phyloP scores from a whole-genome alignment of 2,797 vertebrate species.

The Eulemur rubriventer region DNA sequence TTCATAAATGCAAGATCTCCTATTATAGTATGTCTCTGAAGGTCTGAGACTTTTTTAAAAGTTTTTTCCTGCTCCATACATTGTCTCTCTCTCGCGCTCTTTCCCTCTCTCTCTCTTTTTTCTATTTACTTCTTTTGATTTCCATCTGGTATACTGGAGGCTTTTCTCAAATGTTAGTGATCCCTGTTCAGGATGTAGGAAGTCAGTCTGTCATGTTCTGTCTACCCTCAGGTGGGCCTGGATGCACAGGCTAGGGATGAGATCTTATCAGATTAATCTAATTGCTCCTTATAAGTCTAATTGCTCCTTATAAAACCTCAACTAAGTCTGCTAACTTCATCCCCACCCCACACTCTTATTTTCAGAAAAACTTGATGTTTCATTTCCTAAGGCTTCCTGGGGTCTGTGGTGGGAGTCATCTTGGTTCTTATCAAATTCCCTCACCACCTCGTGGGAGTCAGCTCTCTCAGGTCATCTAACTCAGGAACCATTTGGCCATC shows the following conservation, averaged over 20 bases:
- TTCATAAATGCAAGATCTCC: no score
- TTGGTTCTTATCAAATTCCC: background rate
- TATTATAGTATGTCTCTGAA: no score
- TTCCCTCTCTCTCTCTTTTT: no score
- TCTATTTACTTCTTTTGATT: background rate
- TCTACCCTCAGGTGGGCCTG: background rate
- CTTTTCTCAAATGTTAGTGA: background rate
- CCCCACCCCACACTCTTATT: background rate
- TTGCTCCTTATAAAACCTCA: background rate
- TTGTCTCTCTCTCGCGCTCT: no score
- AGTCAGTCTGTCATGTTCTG: background rate
- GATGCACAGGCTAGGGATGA: background rate
- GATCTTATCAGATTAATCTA: background rate
- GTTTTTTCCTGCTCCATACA: no score
- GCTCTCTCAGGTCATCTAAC: background rate
- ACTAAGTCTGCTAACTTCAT: background rate
- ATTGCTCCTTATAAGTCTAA: background rate
- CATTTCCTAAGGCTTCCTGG: background rate
- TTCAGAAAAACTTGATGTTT: background rate
- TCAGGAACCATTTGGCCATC: background rate
- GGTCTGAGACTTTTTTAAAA: no score
- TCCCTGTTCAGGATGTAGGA: background rate
- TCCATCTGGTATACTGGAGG: background rate
- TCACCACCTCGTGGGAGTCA: background rate
- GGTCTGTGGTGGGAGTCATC: background rate